Percentiles rank a stretch among this genome's conserved stretches.
phyloP scores from a whole-genome alignment of 2,888 invertebrate species.

The Eupeodes luniger region DNA sequence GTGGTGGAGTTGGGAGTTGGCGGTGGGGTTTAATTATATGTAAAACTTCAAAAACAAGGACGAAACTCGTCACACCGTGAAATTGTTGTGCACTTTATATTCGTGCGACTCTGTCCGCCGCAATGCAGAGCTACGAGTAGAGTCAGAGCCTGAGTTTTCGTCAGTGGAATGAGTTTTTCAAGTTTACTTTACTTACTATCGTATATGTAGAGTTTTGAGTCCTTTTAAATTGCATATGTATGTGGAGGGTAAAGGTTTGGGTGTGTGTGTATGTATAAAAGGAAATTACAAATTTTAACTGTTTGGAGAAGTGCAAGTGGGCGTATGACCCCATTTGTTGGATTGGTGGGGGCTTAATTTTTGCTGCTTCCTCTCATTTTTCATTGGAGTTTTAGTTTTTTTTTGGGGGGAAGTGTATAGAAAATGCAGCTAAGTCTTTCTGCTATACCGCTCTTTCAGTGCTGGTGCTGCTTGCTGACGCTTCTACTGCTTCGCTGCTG shows the following conservation, averaged over 20 bases:
- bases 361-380: background rate
- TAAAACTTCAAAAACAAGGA: conserved; percentile 70
- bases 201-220: conserved; percentile 43
- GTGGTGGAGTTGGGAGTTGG: background rate
- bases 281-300: conserved; percentile 71
- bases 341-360: conserved; percentile 41
- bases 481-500: background rate
- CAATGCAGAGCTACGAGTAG: conserved; percentile 48
- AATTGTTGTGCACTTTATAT: conserved; percentile 61
- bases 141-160: conserved; percentile 39
- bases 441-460: background rate
- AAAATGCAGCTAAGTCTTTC: conserved; percentile 25
- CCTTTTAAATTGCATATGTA: conserved; percentile 27
- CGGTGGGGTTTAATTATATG: conserved; percentile 31
- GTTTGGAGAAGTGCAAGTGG: conserved; percentile 69
- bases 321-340: conserved; percentile 68
- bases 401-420: conserved; percentile 11
- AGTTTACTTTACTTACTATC: conserved; percentile 14
- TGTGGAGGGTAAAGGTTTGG: background rate
- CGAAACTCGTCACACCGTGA: conserved; percentile 68
- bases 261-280: conserved; percentile 26
- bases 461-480: too few relatives aligned
- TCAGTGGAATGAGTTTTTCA: conserved; percentile 37
- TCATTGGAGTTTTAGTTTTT: background rate
- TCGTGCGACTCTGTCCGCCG: conserved; percentile 55